Percentiles rank a stretch among this genome's conserved stretches.
Evolutionary conservation across 2,888 invertebrate genomes (phyloP).

Genomic region (Tipula confusa): DNA sequence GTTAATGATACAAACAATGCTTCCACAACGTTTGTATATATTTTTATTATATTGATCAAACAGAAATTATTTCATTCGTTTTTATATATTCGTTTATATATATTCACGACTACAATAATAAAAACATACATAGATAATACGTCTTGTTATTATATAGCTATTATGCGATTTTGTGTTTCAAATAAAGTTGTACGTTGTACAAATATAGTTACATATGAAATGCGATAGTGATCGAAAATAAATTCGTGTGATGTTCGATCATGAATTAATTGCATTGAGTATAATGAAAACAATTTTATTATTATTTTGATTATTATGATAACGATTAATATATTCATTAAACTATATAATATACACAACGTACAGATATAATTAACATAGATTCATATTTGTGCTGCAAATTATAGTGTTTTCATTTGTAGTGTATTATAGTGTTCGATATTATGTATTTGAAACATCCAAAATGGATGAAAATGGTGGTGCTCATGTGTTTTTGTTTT

Average conservation of each 20-base stretch:
- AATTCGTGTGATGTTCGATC: background rate
- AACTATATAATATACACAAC: background rate
- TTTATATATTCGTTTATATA: background rate
- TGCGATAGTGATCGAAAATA: background rate
- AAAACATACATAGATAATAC: background rate
- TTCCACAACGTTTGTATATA: background rate
- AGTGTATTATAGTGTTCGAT: background rate
- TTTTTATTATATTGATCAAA: background rate
- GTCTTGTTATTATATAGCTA: background rate
- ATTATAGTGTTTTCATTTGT: background rate
- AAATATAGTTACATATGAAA: background rate
- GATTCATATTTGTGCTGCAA: background rate
- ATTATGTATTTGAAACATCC: constrained; percentile 6
- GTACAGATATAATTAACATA: background rate
- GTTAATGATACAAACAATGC: background rate
- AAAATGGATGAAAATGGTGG: constrained; percentile 4
- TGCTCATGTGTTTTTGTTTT: constrained; percentile 16
- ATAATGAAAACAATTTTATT: background rate
- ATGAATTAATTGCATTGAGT: background rate
- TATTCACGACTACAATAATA: background rate
- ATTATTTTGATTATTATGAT: constrained; percentile 9
- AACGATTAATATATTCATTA: background rate
- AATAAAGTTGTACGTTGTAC: background rate
- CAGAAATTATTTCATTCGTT: background rate
- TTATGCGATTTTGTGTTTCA: background rate